Evolutionary conservation across 1,140 invertebrate genomes (phyloP).

Genomic region (Drosophila repleta): DNA sequence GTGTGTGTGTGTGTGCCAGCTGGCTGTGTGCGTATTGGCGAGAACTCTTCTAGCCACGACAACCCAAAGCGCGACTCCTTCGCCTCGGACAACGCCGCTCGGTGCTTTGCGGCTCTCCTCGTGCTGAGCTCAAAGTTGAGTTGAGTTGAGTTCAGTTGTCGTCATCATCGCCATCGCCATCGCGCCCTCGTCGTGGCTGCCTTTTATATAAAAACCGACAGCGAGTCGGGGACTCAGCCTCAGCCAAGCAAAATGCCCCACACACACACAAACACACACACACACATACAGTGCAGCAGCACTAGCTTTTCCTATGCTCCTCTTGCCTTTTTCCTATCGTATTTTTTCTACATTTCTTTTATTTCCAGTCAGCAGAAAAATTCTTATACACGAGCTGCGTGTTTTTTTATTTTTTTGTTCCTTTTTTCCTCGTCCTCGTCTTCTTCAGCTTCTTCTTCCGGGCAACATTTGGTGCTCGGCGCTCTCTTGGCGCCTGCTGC

Average conservation of each 20-base stretch:
- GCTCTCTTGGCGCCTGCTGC: slow-evolving; percentile 47
- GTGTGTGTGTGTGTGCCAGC: slow-evolving; percentile 66
- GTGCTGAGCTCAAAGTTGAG: slow-evolving; percentile 36
- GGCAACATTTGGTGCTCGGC: slow-evolving; percentile 19
- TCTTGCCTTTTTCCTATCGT: slow-evolving; percentile 15
- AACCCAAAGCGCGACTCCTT: slow-evolving; percentile 11
- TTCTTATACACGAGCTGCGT: slow-evolving; percentile 75
- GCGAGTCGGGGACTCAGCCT: slow-evolving; percentile 39
- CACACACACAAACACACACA: slow-evolving; percentile 29
- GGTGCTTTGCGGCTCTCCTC: slow-evolving; percentile 29
- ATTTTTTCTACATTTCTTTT: slow-evolving; percentile 71
- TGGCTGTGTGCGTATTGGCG: slow-evolving; percentile 79
- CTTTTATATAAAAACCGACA: slow-evolving; percentile 67
- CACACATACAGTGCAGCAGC: slow-evolving; percentile 30
- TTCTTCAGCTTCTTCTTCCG: slow-evolving; percentile 12
- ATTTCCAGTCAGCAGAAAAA: slow-evolving; percentile 75
- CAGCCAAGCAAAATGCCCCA: slow-evolving; percentile 67
- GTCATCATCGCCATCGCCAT: slow-evolving; percentile 18
- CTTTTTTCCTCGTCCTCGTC: too few relatives aligned
- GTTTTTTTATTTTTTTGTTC: slow-evolving; percentile 19
- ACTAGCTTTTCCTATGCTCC: slow-evolving; percentile 26
- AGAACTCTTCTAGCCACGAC: slow-evolving; percentile 28
- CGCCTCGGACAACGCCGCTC: slow-evolving; percentile 43
- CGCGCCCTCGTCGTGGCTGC: slow-evolving; percentile 41
- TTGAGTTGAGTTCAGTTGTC: slow-evolving; percentile 29